phyloP scores from a whole-genome alignment of 1,140 invertebrate genomes.

The Calephelis virginiensis region DNA sequence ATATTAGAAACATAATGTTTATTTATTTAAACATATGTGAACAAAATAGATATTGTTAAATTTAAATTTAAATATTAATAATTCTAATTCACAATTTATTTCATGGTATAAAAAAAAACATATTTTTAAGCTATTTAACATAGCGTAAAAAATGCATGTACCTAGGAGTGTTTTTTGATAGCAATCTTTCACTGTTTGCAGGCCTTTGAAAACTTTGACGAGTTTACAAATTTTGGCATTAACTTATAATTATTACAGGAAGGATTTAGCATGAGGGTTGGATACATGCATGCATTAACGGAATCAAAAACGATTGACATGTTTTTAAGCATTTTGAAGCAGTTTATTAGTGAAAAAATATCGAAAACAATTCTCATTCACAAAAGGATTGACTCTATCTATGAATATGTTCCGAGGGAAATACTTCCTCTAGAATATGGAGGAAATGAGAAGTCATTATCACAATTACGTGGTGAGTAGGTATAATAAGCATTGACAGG shows the following conservation, averaged over 20 bases:
- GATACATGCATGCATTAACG: constrained; percentile 35
- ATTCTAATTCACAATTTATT: no score
- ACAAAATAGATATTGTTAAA: no score
- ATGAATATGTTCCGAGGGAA: constrained; percentile 34
- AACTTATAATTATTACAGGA: constrained; percentile 35
- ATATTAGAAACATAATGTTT: no score
- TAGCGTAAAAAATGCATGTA: no score
- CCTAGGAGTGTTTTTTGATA: no score
- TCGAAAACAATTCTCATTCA: constrained; percentile 32
- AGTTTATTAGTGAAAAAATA: constrained; percentile 37
- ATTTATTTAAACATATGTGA: no score
- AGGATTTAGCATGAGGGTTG: constrained; percentile 42
- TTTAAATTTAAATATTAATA: no score
- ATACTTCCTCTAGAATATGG: constrained; percentile 44
- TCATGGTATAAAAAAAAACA: no score
- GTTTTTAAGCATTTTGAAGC: constrained; percentile 34
- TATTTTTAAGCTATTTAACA: no score
- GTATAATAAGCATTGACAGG: no score
- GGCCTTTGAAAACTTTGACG: no score
- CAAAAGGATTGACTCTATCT: constrained; percentile 29
- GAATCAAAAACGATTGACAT: constrained; percentile 37
- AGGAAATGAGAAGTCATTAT: constrained; percentile 31
- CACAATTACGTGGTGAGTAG: constrained; percentile 33
- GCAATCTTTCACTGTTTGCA: no score
- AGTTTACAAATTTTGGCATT: background rate